Evolutionary conservation across 1,140 invertebrate genomes (phyloP).

Genomic region (Neodiprion virginianus): DNA sequence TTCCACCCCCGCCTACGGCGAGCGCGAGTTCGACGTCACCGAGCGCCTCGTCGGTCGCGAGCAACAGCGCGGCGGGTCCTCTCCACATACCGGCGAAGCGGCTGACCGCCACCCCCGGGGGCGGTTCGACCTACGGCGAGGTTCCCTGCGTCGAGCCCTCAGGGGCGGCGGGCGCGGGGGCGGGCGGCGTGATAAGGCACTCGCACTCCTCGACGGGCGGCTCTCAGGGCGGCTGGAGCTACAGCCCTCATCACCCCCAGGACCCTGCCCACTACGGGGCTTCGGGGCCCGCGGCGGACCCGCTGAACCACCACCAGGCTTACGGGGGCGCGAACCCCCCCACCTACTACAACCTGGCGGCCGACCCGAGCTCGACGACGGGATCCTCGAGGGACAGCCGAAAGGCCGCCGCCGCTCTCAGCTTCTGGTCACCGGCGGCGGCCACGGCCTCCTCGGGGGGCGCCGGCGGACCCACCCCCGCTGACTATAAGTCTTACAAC

Average conservation of each 20-base stretch:
- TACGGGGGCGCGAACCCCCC: conserved; percentile 71
- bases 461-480: conserved; percentile 51
- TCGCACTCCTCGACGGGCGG: conserved; percentile 74
- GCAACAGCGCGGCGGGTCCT: conserved; percentile 69
- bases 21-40: conserved; percentile 75
- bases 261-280: conserved; percentile 57
- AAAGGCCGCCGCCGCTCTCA: conserved; percentile 64
- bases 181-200: conserved; percentile 74
- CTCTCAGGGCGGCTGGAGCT: conserved; percentile 62
- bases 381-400: conserved; percentile 65
- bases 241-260: conserved; percentile 58
- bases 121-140: conserved; percentile 63
- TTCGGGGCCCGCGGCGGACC: conserved; percentile 58
- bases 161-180: conserved; percentile 37
- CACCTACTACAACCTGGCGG: conserved; percentile 80
- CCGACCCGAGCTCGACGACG: conserved; percentile 64
- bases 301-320: conserved; percentile 72
- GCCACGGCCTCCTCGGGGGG: conserved; percentile 60
- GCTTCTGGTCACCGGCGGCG: conserved; percentile 75
- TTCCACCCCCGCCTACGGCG: conserved; percentile 63
- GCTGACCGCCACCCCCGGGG: conserved; percentile 60
- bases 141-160: conserved; percentile 66
- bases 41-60: conserved; percentile 69
- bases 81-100: conserved; percentile 86
- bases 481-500: conserved; percentile 69